Conservation (phyloP, 2,113 vertebrate genomes). For the sheep (Ovis aries) region ARS-UI_Ramb_v3.0 NC_056055.1:98483001-98483500, state of each 20-base stretch:
- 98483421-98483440: background rate
- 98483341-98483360: background rate
- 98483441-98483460: background rate
- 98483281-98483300: background rate
- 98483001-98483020: background rate
- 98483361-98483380: background rate
- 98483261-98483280: background rate
- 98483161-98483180: background rate
- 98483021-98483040: background rate
- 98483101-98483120: background rate
- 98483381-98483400: background rate
- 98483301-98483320: background rate
- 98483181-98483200: background rate
- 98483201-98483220: background rate
- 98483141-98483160: background rate
- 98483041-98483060: background rate
- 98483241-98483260: background rate
- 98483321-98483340: background rate
- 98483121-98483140: background rate
- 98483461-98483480: background rate
- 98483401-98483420: background rate
- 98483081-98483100: background rate
- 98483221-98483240: background rate
- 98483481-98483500: background rate
- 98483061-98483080: background rate